These are phyloP conservation scores for Notothenia coriiceps DNA, from an alignment of 2,113 vertebrate species.

Conservation along the genomic window DNA sequence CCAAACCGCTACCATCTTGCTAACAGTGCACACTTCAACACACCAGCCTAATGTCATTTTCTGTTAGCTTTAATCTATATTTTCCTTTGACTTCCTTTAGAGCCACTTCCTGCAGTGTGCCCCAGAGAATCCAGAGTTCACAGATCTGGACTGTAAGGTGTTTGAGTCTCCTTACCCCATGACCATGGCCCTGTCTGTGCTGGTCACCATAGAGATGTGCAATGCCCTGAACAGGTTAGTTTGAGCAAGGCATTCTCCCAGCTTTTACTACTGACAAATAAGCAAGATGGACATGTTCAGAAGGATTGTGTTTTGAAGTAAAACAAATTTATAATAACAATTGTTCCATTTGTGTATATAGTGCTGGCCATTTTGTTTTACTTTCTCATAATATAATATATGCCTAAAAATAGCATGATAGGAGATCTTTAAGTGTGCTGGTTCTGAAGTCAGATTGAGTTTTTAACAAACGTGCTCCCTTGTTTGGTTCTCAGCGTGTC, in stretches of 20 bases:
- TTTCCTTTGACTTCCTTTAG: conserved; percentile 60
- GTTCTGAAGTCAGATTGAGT: background rate
- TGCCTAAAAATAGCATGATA: too few relatives aligned
- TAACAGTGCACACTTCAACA: background rate
- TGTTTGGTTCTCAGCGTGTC: conserved; percentile 87
- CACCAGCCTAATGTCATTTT: too few relatives aligned
- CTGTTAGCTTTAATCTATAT: background rate
- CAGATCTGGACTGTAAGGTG: conserved; percentile 89
- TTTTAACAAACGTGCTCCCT: background rate
- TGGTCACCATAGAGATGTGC: conserved; percentile 99
- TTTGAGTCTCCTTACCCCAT: conserved; percentile 98
- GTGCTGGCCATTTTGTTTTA: background rate
- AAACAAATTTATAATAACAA: background rate
- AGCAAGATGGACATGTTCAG: background rate
- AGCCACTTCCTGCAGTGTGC: conserved; percentile 98
- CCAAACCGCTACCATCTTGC: background rate
- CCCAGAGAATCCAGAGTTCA: conserved; percentile 92
- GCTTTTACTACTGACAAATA: background rate
- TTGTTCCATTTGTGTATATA: background rate
- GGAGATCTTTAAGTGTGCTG: too few relatives aligned
- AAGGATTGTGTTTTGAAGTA: background rate
- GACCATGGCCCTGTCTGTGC: conserved; percentile 98
- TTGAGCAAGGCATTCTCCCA: background rate
- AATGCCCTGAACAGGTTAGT: conserved; percentile 98
- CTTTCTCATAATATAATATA: background rate